These are phyloP conservation scores for Vannuccia rotundouncinata DNA, from an alignment of 2,888 invertebrate species.

Conservation along the genomic window DNA sequence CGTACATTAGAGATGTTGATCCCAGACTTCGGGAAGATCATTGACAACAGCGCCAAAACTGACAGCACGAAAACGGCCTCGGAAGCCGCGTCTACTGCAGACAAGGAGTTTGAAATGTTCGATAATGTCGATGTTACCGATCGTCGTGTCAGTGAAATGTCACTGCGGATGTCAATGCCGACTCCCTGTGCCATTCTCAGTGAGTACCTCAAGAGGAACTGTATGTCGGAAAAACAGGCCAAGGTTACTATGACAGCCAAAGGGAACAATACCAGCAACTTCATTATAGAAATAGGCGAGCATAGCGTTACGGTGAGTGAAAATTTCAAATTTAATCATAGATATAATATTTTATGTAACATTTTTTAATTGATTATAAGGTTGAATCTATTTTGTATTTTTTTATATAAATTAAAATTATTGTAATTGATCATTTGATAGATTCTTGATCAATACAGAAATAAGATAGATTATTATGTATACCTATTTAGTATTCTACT, in stretches of 20 bases:
- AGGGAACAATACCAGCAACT: conserved; percentile 72
- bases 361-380: too few species aligned
- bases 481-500: not conserved
- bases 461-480: not conserved
- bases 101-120: conserved; percentile 45
- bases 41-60: not conserved
- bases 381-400: too few species aligned
- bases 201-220: conserved; percentile 75
- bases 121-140: conserved; percentile 88
- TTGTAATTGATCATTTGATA: not conserved
- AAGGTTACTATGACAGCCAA: conserved; percentile 76
- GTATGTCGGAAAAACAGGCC: conserved; percentile 78
- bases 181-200: conserved; percentile 85
- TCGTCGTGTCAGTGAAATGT: conserved; percentile 80
- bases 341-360: too few species aligned
- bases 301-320: conserved; percentile 66
- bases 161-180: conserved; percentile 89
- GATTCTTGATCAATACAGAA: not conserved
- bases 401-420: not conserved
- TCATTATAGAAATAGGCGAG: conserved; percentile 86
- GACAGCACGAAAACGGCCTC: not conserved
- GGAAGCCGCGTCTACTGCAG: not conserved
- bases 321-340: too few species aligned
- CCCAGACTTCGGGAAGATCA: not conserved
- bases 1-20: not conserved